Conservation (phyloP, 2,797 vertebrate species). For the Lophotriccus pileatus region DNA sequence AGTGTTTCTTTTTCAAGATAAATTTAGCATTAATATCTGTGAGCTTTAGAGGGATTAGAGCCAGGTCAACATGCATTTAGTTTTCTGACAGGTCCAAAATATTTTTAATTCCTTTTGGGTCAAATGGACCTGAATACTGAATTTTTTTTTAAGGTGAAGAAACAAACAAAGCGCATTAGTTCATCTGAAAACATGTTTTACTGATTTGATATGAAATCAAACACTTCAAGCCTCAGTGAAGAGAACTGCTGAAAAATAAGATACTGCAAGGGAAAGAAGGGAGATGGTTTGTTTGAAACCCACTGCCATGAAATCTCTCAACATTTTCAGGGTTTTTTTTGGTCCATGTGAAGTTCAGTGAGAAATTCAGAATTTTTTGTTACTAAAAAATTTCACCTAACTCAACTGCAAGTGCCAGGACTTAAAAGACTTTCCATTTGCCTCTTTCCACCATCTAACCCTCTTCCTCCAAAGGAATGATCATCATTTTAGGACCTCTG, state of each 20-base stretch:
- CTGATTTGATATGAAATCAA: neutral
- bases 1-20: neutral
- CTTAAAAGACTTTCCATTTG: neutral
- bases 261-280: neutral
- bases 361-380: neutral
- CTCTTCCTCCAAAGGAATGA: accelerated
- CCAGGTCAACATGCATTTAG: neutral
- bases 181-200: neutral
- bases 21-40: slow-evolving; percentile 37
- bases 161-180: neutral
- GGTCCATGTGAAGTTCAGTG: neutral
- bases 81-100: neutral
- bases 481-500: neutral
- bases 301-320: neutral
- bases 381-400: neutral
- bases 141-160: neutral
- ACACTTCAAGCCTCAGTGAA: neutral
- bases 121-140: neutral
- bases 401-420: neutral
- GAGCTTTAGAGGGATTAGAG: slow-evolving; percentile 36
- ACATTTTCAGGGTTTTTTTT: neutral
- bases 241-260: neutral
- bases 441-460: neutral
- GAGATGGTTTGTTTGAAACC: neutral
- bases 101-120: slow-evolving; percentile 31